phyloP scores from a whole-genome alignment of 2,797 vertebrate species.

The Pangasius mekongensis region DNA sequence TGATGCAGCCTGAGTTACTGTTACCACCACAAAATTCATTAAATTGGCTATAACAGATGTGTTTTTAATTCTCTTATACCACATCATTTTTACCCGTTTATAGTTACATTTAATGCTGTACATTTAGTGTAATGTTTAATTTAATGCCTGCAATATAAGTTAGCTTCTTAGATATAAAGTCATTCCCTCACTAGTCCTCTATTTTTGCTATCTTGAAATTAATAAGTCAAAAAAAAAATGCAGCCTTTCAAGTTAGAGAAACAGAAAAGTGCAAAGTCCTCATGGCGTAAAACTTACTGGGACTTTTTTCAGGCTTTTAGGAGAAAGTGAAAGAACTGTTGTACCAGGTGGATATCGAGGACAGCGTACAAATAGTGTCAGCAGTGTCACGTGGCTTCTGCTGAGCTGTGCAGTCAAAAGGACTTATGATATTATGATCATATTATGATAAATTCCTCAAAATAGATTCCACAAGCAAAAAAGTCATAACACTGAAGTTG shows the following conservation, averaged over 20 bases:
- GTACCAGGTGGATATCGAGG: neutral
- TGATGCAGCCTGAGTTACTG: neutral
- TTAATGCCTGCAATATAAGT: no score
- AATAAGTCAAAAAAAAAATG: no score
- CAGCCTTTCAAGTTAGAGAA: neutral
- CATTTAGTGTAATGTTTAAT: no score
- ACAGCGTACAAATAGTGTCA: no score
- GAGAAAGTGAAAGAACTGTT: neutral
- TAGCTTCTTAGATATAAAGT: neutral
- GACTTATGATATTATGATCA: no score
- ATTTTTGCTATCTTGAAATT: neutral
- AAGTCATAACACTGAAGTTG: no score
- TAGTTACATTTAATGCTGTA: neutral
- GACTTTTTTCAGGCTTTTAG: neutral
- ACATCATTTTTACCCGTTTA: neutral
- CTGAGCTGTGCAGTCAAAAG: no score
- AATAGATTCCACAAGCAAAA: no score
- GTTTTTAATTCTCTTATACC: neutral
- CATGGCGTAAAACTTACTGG: neutral
- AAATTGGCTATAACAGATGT: neutral
- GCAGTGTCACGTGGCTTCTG: no score
- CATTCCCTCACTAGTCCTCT: neutral
- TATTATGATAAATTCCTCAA: no score
- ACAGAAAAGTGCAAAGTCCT: neutral
- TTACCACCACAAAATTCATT: no score